These are phyloP conservation scores for Sardinella longiceps DNA, from an alignment of 2,797 vertebrate genomes.

Conservation along the genomic window DNA sequence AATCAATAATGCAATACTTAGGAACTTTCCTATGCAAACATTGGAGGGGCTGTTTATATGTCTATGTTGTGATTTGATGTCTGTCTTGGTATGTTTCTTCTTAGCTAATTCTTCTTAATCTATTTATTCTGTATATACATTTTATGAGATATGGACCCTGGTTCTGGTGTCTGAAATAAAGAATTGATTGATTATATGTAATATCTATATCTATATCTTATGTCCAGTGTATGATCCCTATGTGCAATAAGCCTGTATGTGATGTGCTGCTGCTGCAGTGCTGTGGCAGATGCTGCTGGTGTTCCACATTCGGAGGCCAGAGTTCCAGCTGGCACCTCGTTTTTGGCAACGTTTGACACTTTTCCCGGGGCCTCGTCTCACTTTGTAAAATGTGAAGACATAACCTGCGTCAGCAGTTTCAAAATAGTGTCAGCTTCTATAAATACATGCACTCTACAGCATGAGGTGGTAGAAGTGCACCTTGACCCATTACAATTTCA, in stretches of 20 bases:
- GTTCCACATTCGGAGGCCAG: not conserved
- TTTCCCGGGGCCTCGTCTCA: not conserved
- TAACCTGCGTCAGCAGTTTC: slow-evolving; percentile 14
- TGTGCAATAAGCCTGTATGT: not conserved
- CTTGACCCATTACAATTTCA: slow-evolving; percentile 3
- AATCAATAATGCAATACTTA: too few species aligned
- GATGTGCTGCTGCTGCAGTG: not conserved
- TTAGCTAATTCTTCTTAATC: too few species aligned
- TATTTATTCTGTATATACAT: too few species aligned
- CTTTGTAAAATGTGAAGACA: not conserved
- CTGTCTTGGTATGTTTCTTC: too few species aligned
- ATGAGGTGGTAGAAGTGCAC: not conserved
- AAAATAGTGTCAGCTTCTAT: not conserved
- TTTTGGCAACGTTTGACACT: not conserved
- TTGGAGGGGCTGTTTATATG: too few species aligned
- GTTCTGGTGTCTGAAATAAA: too few species aligned
- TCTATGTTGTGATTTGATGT: too few species aligned
- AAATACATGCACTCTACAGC: not conserved
- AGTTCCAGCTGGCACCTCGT: not conserved
- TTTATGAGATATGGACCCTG: too few species aligned
- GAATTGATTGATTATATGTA: too few species aligned
- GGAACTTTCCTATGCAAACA: too few species aligned
- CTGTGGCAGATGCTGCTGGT: not conserved
- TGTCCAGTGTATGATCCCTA: not conserved
- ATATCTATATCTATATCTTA: too few species aligned